Conservation (phyloP, 2,888 invertebrate species). For the Meta bourneti region DNA sequence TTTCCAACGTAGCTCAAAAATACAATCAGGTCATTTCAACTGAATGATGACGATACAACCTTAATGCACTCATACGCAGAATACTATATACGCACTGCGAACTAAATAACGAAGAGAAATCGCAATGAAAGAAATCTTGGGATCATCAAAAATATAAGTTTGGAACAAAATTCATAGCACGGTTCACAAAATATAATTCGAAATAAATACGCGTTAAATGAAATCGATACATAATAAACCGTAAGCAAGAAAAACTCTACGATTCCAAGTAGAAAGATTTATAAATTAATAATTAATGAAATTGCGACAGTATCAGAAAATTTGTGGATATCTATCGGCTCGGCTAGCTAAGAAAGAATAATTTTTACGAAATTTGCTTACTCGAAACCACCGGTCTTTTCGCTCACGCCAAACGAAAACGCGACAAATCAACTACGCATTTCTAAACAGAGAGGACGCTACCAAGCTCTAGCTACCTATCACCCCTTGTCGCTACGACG, state of each 20-base stretch:
- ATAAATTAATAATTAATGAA: too few relatives aligned
- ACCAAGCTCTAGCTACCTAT: background rate
- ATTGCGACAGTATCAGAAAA: too few relatives aligned
- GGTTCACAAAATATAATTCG: too few relatives aligned
- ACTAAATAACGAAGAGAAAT: too few relatives aligned
- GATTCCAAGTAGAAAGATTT: too few relatives aligned
- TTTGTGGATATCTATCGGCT: too few relatives aligned
- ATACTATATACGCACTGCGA: too few relatives aligned
- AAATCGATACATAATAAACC: background rate
- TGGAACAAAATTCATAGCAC: too few relatives aligned
- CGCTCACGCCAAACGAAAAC: slow-evolving; percentile 54
- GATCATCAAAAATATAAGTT: too few relatives aligned
- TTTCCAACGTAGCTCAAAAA: background rate
- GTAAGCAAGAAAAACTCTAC: too few relatives aligned
- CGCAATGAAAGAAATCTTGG: too few relatives aligned
- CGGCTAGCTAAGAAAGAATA: too few relatives aligned
- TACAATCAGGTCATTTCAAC: background rate
- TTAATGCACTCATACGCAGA: background rate
- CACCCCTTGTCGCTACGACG: background rate
- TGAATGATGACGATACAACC: background rate
- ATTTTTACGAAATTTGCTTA: slow-evolving; percentile 15
- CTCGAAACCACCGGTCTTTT: slow-evolving; percentile 69
- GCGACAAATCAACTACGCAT: slow-evolving; percentile 72
- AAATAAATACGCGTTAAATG: background rate
- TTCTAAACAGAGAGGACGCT: slow-evolving; percentile 48